Base-by-base conservation (phyloP, 2,113 vertebrate genomes). In the Bubo scandiacus region DNA sequence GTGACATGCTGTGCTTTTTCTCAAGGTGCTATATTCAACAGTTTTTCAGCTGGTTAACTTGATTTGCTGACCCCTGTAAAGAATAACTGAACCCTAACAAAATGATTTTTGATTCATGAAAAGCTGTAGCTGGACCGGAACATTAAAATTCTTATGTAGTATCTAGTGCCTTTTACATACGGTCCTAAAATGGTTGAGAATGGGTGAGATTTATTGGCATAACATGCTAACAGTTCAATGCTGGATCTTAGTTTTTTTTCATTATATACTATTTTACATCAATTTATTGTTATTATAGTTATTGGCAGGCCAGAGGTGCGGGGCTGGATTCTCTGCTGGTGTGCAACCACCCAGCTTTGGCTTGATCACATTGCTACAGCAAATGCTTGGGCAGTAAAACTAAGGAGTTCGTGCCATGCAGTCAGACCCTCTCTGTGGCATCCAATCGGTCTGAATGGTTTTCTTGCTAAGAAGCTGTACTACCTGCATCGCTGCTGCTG, bases 41-140 rank as follows among this genome's bases (percentile, higher is more conserved):
- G 2, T 91, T 81, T 95, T 84, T 94, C 73, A 91, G 65, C 77
- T 84, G 15, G 65, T 92, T 95, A 88, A 75, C 61, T 79, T 63
- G 55, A 79, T 88, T 59, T 84, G 68, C 77, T 93, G 61, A 79
- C 43, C 65, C 38, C 6, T 1, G 3, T 75, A 71, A 78, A 84
- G 72, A 84, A 61, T 59, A 96, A 79, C 49, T 81, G 77, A 92
- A 75, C 83, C 65, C 36, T 63, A 79, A 65, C 67, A 34, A 71
- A 93, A 89, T 68, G 0, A 65, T n/a, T 95, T 91, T 86, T 86
- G 38, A 89, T 95, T 86, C 38, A 61, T 62, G 75, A 49, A 27
- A 90, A 72, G 42, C 59, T 57, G 32, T 78, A 71, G 30, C 65
- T 92, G 73, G 36, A 45, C 68, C 42, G 59, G 32, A 86, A 54